A percentile compares a stretch with the other conserved stretches of the same genome.
Evolutionary conservation across 2,113 vertebrate species (phyloP).

Genomic region (Pygoscelis adeliae): DNA sequence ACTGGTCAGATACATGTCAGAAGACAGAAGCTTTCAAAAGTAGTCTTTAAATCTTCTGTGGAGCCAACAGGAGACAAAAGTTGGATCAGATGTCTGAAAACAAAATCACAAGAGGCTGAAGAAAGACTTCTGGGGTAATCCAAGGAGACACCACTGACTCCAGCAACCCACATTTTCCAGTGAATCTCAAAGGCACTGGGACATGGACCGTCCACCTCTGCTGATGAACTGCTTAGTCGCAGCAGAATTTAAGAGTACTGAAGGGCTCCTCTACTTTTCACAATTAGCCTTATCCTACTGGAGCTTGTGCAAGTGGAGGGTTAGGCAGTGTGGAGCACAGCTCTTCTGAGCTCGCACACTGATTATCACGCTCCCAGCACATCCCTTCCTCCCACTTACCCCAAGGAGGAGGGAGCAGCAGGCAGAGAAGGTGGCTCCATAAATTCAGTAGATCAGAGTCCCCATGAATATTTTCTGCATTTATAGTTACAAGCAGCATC

Average conservation of each 20-base stretch:
- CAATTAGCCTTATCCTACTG: not conserved
- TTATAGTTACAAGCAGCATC: not conserved
- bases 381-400: not conserved
- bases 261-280: not conserved
- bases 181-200: not conserved
- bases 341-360: not conserved
- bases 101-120: not conserved
- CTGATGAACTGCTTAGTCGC: accelerated
- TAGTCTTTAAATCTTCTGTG: not conserved
- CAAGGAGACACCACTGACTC: not conserved
- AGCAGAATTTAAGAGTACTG: not conserved
- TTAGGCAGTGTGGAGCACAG: not conserved
- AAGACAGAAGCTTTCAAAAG: not conserved
- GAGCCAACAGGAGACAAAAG: not conserved
- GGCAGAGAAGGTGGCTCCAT: not conserved
- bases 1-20: not conserved
- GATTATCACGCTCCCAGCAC: not conserved
- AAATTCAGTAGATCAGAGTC: not conserved
- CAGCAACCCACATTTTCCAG: not conserved
- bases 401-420: not conserved
- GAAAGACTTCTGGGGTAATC: not conserved
- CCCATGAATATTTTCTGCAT: not conserved
- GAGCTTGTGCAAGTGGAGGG: not conserved
- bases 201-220: not conserved
- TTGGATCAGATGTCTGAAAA: not conserved